Percentiles rank a stretch among this genome's conserved stretches.
Evolutionary conservation across 2,888 invertebrate species (phyloP).

Genomic region (Hirtodrosophila trivittata): DNA sequence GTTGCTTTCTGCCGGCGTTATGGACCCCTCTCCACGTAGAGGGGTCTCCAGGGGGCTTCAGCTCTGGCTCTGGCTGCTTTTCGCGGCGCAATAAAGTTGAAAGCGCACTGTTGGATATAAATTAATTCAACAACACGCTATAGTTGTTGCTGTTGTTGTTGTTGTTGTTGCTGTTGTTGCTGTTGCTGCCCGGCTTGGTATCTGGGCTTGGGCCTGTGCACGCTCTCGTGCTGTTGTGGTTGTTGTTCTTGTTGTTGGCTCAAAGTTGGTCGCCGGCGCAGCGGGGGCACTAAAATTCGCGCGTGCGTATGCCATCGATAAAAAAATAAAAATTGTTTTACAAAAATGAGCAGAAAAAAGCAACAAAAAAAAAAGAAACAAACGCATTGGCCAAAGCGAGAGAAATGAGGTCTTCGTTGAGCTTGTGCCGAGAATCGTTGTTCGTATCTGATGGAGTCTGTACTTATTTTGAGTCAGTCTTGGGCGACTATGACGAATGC

Average conservation of each 20-base stretch:
- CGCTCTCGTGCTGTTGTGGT: slow-evolving; percentile 52
- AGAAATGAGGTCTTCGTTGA: slow-evolving; percentile 73
- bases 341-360: slow-evolving; percentile 55
- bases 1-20: slow-evolving; percentile 51
- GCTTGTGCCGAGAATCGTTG: slow-evolving; percentile 33
- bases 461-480: slow-evolving; percentile 28
- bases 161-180: slow-evolving; percentile 43
- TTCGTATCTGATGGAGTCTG: slow-evolving; percentile 18
- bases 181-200: slow-evolving; percentile 48
- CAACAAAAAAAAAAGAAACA: slow-evolving; percentile 41
- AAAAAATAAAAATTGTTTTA: slow-evolving; percentile 74
- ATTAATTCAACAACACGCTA: slow-evolving; percentile 83
- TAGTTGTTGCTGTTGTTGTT: slow-evolving; percentile 48
- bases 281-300: slow-evolving; percentile 79
- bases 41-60: slow-evolving; percentile 33
- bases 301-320: slow-evolving; percentile 79
- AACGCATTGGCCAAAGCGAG: slow-evolving; percentile 51
- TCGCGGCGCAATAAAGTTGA: slow-evolving; percentile 80
- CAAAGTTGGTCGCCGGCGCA: slow-evolving; percentile 70
- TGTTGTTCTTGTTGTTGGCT: slow-evolving; percentile 39
- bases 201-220: slow-evolving; percentile 54
- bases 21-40: slow-evolving; percentile 15
- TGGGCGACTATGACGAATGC: slow-evolving; percentile 55
- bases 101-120: slow-evolving; percentile 82
- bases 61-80: slow-evolving; percentile 59